phyloP scores from a whole-genome alignment of 2,797 vertebrate genomes.

The Cephalopachus bancanus region DNA sequence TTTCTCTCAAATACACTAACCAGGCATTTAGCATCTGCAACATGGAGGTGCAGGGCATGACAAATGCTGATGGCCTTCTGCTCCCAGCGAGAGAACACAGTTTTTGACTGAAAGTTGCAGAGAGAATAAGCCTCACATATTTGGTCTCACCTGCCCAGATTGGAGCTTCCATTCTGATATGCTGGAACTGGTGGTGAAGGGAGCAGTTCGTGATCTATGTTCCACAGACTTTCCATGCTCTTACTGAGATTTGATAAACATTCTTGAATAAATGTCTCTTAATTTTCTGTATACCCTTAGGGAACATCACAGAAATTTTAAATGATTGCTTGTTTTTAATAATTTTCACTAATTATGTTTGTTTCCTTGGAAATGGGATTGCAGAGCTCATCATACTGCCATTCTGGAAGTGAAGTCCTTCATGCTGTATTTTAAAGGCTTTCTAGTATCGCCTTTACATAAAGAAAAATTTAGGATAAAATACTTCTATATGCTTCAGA shows the following conservation, averaged over 20 bases:
- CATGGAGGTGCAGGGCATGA: fast-evolving
- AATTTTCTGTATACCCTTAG: background rate
- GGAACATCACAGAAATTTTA: background rate
- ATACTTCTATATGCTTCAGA: constrained; percentile 14
- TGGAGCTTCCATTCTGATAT: background rate
- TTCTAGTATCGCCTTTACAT: background rate
- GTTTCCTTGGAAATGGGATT: background rate
- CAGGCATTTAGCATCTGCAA: background rate
- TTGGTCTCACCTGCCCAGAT: background rate
- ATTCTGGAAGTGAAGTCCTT: background rate
- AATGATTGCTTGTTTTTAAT: background rate
- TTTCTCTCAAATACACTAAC: background rate
- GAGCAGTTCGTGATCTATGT: background rate
- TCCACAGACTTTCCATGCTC: background rate
- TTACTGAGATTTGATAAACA: background rate
- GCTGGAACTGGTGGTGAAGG: background rate
- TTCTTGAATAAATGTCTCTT: constrained; percentile 13
- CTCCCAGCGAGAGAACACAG: background rate
- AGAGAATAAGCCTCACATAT: background rate
- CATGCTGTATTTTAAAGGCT: background rate
- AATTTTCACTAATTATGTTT: background rate
- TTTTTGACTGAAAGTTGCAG: background rate
- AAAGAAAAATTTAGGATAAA: constrained; percentile 11
- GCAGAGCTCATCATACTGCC: background rate
- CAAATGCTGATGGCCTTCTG: background rate